A percentile compares a stretch with the other conserved stretches of the same genome.
Conservation (phyloP, 2,797 vertebrate species). For the Otus scops region DNA sequence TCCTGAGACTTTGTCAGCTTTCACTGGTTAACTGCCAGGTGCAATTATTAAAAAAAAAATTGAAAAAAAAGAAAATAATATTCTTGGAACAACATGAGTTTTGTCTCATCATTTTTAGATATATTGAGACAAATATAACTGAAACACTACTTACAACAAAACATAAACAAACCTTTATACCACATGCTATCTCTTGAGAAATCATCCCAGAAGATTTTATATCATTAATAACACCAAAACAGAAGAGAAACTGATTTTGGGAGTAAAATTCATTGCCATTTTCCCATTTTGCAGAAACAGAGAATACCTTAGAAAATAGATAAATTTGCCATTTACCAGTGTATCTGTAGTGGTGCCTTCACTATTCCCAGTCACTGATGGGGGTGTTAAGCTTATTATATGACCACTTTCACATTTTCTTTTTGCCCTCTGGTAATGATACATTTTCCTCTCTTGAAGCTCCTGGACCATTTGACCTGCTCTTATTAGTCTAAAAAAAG, state of each 20-base stretch:
- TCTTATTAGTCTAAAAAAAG: neutral
- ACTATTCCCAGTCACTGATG: neutral
- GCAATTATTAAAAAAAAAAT: neutral
- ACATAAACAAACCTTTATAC: neutral
- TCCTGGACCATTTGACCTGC: neutral
- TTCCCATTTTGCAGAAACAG: neutral
- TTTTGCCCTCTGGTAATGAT: neutral
- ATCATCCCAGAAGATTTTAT: neutral
- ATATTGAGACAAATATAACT: neutral
- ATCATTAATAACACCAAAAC: neutral
- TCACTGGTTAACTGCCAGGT: neutral
- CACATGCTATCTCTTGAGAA: neutral
- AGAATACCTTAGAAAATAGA: neutral
- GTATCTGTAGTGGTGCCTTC: neutral
- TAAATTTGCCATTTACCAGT: neutral
- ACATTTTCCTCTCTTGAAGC: neutral
- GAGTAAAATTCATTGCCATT: neutral
- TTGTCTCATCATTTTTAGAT: neutral
- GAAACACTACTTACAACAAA: neutral
- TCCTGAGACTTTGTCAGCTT: neutral
- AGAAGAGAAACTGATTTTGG: neutral
- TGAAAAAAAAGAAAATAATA: neutral
- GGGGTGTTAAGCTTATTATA: neutral
- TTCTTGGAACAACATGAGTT: neutral
- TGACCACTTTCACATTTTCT: neutral